phyloP scores from a whole-genome alignment of 1,140 invertebrate species.

The Brevipalpus yothersi region DNA sequence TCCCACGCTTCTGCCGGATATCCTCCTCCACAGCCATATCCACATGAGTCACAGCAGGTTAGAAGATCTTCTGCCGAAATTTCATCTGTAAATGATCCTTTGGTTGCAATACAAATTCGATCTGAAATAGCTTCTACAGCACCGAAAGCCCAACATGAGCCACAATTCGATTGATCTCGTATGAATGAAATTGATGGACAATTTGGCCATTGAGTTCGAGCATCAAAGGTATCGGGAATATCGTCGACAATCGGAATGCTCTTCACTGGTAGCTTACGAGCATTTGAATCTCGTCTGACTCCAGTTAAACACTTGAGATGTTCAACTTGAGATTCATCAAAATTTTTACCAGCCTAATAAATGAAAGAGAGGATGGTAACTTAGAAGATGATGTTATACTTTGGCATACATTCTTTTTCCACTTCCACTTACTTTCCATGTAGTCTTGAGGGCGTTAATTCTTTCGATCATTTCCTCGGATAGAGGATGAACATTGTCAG shows the following conservation, averaged over 20 bases:
- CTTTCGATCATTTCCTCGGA: slow-evolving; percentile 16
- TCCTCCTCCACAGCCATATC: slow-evolving; percentile 47
- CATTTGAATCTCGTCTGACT: slow-evolving; percentile 30
- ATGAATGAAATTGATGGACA: slow-evolving; percentile 56
- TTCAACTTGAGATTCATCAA: slow-evolving; percentile 15
- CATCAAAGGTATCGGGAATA: slow-evolving; percentile 47
- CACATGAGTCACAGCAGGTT: slow-evolving; percentile 55
- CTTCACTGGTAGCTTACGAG: slow-evolving; percentile 18
- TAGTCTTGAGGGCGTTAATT: background rate
- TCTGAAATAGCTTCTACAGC: slow-evolving; percentile 87
- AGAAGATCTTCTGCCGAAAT: slow-evolving; percentile 67
- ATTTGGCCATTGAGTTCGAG: slow-evolving; percentile 49
- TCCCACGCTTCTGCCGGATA: slow-evolving; percentile 48
- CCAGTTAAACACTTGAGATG: slow-evolving; percentile 38
- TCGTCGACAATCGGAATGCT: slow-evolving; percentile 18
- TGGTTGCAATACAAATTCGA: slow-evolving; percentile 55
- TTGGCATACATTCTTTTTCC: background rate
- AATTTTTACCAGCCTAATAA: background rate
- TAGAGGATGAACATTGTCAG: background rate
- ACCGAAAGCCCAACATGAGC: slow-evolving; percentile 43
- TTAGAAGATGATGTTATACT: background rate
- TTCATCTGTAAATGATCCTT: slow-evolving; percentile 40
- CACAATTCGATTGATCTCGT: slow-evolving; percentile 37
- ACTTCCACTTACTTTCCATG: slow-evolving; percentile 1
- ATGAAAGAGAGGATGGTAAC: background rate